Evolutionary conservation across 2,888 invertebrate genomes (phyloP), one percentile per base, ranked within the genome.

Genomic region (Hoplodrina blanda): DNA sequence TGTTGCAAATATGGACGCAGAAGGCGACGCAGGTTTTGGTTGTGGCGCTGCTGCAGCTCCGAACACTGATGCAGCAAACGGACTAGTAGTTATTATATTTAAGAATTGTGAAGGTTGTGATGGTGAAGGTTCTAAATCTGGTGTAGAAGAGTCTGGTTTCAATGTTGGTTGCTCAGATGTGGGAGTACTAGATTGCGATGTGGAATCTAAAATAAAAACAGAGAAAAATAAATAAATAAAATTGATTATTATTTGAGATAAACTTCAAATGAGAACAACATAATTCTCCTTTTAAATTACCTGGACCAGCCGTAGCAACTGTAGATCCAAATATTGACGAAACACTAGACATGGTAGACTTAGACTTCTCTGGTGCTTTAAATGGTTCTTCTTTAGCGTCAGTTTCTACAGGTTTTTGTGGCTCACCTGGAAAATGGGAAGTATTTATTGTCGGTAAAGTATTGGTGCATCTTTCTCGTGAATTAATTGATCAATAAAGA

Each of bases 51-150:
- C 83, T 20, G 89, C 87, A 25, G 88, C 82, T 53, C 90, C 90
- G 67, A 94, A 94, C 68, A 94, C 78, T 53, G 91, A 89, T 2
- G 92, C 84, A 0, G 89, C 80, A 2, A 85, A 80, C 55, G 83
- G 62, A 49, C 83, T 73, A 65, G 80, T 65, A n/a, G 85, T 74
- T n/a, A 79, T 68, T 33, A 78, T 74, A 49, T 46, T 66, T 64
- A 79, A 72, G 55, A 70, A 76, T 37, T 82, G 53, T 60, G 83
- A 79, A 60, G 84, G 50, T 68, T 73, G 62, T 37, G 80, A 50
- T 56, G 76, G n/a, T 7, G 74, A 41, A 0, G 78, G 37, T 62
- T n/a, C 63, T 67, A 64, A 11, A 63, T 61, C 52, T 81, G 69
- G 73, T 33, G 63, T 46, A 25, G 73, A 61, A 17, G 75, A 11